A percentile compares a stretch with the other conserved stretches of the same genome.
Conservation (phyloP, 2,113 vertebrate species). For the Xiphophorus hellerii region DNA sequence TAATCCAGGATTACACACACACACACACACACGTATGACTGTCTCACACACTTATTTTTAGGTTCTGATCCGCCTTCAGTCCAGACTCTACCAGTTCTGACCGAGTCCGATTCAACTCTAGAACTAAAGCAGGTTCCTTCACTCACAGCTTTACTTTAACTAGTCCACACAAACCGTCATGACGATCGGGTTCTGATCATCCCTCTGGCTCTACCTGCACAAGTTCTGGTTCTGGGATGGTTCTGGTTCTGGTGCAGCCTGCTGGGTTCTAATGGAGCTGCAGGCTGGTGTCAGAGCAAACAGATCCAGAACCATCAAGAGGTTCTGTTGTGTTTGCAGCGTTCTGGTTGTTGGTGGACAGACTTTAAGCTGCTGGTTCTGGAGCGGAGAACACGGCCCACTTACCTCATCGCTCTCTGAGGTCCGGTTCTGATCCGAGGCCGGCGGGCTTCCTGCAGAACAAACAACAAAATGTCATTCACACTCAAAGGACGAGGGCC, state of each 20-base stretch:
- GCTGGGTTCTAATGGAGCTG: too few relatives aligned
- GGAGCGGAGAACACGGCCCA: neutral
- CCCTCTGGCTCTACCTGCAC: too few relatives aligned
- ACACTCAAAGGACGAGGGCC: too few relatives aligned
- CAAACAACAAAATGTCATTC: neutral
- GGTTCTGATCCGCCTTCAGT: neutral
- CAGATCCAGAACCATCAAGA: neutral
- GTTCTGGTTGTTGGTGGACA: neutral
- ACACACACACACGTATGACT: neutral
- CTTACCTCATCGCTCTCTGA: constrained; percentile 57
- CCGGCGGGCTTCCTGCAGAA: constrained; percentile 51
- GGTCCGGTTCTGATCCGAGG: constrained; percentile 54
- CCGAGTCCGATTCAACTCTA: too few relatives aligned
- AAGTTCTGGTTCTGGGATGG: too few relatives aligned
- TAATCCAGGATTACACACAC: constrained; percentile 39
- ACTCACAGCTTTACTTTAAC: too few relatives aligned
- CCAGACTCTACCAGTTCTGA: neutral
- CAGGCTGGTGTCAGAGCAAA: too few relatives aligned
- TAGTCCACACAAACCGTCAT: too few relatives aligned
- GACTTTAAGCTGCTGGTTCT: neutral
- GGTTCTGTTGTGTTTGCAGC: too few relatives aligned
- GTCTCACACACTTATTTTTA: constrained; percentile 1
- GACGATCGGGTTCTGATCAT: too few relatives aligned
- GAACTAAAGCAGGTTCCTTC: too few relatives aligned
- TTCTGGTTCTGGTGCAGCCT: too few relatives aligned